Percentiles rank a stretch among this genome's conserved stretches.
phyloP scores from a whole-genome alignment of 2,113 vertebrate species.

The Bucco capensis region DNA sequence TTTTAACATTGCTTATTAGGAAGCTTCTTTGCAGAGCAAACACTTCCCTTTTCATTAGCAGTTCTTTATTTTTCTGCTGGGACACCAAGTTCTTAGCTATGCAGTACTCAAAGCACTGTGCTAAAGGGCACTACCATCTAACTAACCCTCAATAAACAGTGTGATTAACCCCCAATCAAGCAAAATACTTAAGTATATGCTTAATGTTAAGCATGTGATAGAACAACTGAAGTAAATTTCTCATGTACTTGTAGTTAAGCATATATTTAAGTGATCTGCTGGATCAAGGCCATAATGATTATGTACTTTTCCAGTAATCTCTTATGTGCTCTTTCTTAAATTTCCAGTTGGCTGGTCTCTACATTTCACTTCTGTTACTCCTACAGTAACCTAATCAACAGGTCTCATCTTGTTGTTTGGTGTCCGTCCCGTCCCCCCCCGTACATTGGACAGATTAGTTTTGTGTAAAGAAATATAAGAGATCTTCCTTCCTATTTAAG shows the following conservation, averaged over 20 bases:
- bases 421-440: not conserved
- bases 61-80: not conserved
- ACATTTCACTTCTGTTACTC: not conserved
- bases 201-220: not conserved
- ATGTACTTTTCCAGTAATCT: constrained; percentile 45
- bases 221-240: constrained; percentile 50
- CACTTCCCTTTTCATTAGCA: not conserved
- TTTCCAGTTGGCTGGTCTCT: not conserved
- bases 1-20: not conserved
- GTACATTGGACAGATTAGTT: not conserved
- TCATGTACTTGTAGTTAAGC: constrained; percentile 34
- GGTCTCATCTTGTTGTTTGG: not conserved
- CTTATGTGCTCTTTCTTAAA: constrained; percentile 13
- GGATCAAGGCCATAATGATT: constrained; percentile 57
- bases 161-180: constrained; percentile 33
- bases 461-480: not conserved
- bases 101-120: not conserved
- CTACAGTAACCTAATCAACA: not conserved
- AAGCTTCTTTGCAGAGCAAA: not conserved
- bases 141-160: constrained; percentile 45
- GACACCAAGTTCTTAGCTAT: not conserved
- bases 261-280: constrained; percentile 49
- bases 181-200: constrained; percentile 26
- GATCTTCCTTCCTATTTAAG: not conserved
- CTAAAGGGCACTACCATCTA: constrained; percentile 6